These are phyloP conservation scores for Aleadryas rufinucha DNA, from an alignment of 2,113 vertebrate genomes.

Conservation along the genomic window DNA sequence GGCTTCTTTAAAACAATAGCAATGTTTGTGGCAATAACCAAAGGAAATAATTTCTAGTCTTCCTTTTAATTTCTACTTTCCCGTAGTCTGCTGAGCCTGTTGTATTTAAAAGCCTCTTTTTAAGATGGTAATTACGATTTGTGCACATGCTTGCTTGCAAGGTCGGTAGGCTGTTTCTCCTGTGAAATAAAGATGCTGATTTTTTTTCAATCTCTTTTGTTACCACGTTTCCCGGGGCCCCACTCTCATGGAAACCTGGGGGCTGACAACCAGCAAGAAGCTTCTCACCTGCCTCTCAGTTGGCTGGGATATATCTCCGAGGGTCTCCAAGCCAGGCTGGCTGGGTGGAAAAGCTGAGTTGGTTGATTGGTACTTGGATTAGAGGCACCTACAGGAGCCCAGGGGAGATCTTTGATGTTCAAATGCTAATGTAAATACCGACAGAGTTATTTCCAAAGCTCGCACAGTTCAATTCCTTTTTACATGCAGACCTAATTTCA, in stretches of 20 bases:
- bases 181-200: not conserved
- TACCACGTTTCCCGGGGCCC: not conserved
- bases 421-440: conserved; percentile 4
- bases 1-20: not conserved
- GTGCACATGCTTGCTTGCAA: rapidly evolving
- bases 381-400: conserved; percentile 29
- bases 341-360: not conserved
- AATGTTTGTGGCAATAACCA: not conserved
- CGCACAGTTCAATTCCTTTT: conserved; percentile 26
- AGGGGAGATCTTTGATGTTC: conserved; percentile 34
- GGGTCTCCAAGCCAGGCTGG: not conserved
- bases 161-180: not conserved
- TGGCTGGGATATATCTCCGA: not conserved
- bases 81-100: not conserved
- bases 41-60: not conserved
- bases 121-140: not conserved
- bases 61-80: conserved; percentile 12
- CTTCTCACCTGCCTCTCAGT: not conserved
- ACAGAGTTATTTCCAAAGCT: conserved; percentile 52
- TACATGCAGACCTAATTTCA: conserved; percentile 58
- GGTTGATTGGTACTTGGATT: conserved; percentile 17
- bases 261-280: not conserved
- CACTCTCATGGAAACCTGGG: not conserved
- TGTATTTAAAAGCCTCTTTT: not conserved
- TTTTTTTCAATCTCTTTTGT: not conserved